Evolutionary conservation across 1,140 invertebrate species (phyloP), one percentile per base, ranked within the genome.

Genomic region (Ceratina calcarata): DNA sequence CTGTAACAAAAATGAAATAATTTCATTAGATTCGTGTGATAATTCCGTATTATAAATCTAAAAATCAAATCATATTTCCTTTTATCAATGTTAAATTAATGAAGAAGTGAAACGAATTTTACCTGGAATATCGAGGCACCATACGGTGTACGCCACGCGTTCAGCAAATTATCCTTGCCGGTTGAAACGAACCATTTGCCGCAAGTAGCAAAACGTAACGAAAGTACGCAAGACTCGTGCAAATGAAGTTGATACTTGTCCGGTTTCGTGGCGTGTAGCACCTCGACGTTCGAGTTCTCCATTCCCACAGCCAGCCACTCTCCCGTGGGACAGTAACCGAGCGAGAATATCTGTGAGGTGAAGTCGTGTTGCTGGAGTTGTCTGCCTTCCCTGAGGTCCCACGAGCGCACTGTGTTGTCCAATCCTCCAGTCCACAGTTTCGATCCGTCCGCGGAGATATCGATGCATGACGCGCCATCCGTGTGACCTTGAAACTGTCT

Each of bases 161-260:
- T 99, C 55, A 99, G 94, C 85, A 99, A 94, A 94, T 99, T 99
- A 90, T 99, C 99, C 94, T 99, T 99, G 79, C 99, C 99, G 4
- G 99, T 99, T 53, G 98, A 99, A 68, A 99, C 98, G 93, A 99
- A 99, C 98, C 99, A 99, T 93, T 99, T 99, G 85, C 98, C 99
- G 91, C 97, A 98, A 32, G 97, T 96, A 51, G 99, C 98, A 94
- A 99, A 99, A 89, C 98, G 96, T 77, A 99, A 94, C 71, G 98
- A 99, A 13, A 99, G 94, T n/a, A 99, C 99, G 93, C 99, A 99
- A 76, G 97, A 99, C 93, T 99, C 99, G 93, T 99, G 99, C 81
- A 99, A 94, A 91, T 99, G 97, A 22, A 99, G 94, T 92, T 99
- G 98, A 93, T 99, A 99, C 91, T 99, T 99, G 93, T 99, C 99